Evolutionary conservation across 2,113 vertebrate species (phyloP), one percentile per base, ranked within the genome.

Genomic region (Cryptomyrus ogoouensis): DNA sequence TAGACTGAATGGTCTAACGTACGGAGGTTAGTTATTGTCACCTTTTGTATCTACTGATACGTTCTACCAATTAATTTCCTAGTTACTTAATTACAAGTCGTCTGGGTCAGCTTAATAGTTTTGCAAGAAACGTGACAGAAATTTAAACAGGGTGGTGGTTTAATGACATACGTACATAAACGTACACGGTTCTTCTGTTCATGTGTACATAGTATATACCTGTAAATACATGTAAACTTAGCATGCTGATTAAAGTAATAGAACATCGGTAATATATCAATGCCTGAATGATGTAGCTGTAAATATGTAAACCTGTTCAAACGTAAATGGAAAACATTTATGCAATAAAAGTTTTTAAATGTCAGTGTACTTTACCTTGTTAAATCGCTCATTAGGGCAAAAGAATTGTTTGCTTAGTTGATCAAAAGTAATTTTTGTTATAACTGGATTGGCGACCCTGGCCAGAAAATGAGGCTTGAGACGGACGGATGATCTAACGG

Each of bases 231-330:
- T 85, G 27, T 83, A 91, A 56, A 91, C 44, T 70, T 88, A 89
- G 91, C 92, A 93, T 93, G 91, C 91, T 89, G 87, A 83, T 44
- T 58, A 52, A 90, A 88, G 90, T 88, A 88, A 87, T 89, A 89
- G 89, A 91, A 84, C 90, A 39, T 89, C 86, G 66, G 35, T 90
- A 89, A 88, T 44, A 91, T 85, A 91, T 92, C 86, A 91, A 92
- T 91, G 39, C 52, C 58, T 84, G 85, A 5, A 89, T 87, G 88
- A 62, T 58, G 39, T 91, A 89, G 87, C 74, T 90, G 90, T 92
- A 77, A 91, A 91, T 39, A 77, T 90, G 83, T 91, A n/a, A 89
- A 88, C 62, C 1, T 89, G 87, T 89, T 83, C 24, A 85, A 89
- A 84, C 74, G 46, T 89, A 56, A 58, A 89, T 89, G 89, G 89